Base-by-base conservation (phyloP, 2,797 vertebrate genomes). In the Anas bernieri region DNA sequence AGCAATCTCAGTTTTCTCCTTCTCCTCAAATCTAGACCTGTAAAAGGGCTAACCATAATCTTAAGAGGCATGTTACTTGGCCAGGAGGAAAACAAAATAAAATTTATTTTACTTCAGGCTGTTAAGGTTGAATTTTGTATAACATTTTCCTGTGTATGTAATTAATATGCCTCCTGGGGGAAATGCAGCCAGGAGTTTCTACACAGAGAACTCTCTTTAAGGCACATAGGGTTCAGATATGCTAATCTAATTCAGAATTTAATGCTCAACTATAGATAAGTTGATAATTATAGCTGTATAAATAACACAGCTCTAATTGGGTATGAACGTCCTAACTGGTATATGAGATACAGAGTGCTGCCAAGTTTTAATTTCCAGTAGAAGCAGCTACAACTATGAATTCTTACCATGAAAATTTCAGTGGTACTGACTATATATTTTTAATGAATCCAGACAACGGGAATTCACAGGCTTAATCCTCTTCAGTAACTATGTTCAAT, bases 281-380 rank as follows among this genome's bases (percentile, higher is more conserved):
- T 56, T 88, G 54, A 54, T 87, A 90, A 92, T 95, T 94, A 82
- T 72, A 76, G 41, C 45, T 77, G 17, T 74, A 87, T 91, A 94
- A 89, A 72, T 90, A 92, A 82, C 41, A 41, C 8, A 54, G 11
- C 31, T 83, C 54, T 83, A 76, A 82, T 93, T 4, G 4, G 52
- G 37, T 48, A 50, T 84, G 39, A 79, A 80, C 64, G 48, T 72
- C 61, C 75, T 82, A 55, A 61, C 52, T 90, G 77, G 80, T 78
- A 39, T 62, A 23, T 46, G 80, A 94, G 45, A 69, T 77, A 45
- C 37, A 68, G 52, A 70, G 3, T 82, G 26, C 52, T 92, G 86
- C 85, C 61, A 68, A 30, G 73, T 88, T 90, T 82, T 86, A 74
- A 82, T 90, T 95, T 94, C 55, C 74, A 84, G 43, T 67, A 82